These are phyloP conservation scores for Theristicus caerulescens DNA, from an alignment of 2,113 vertebrate genomes.

Conservation along the genomic window DNA sequence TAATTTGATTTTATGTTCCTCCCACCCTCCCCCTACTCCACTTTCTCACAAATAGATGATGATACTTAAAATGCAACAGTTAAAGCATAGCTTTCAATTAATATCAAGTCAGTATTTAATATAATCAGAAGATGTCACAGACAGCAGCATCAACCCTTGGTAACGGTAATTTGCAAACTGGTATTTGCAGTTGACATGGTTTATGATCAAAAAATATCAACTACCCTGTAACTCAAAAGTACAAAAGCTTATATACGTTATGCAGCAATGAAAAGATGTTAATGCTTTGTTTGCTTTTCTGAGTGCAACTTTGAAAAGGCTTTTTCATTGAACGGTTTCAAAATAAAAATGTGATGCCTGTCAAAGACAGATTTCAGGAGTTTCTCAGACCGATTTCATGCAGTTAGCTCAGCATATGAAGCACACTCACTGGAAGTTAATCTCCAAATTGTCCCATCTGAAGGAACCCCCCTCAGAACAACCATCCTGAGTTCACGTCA, in stretches of 20 bases:
- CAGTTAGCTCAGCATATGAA: neutral
- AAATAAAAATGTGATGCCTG: neutral
- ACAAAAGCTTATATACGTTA: neutral
- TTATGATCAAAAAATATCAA: constrained; percentile 3
- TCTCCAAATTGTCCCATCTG: neutral
- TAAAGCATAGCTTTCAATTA: neutral
- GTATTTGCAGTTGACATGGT: neutral
- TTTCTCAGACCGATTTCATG: neutral
- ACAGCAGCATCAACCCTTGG: neutral
- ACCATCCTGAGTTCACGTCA: neutral
- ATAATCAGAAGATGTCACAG: neutral
- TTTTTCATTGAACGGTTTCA: neutral
- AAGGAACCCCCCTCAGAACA: neutral
- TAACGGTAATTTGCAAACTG: neutral
- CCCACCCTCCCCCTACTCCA: neutral
- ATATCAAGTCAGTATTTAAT: neutral
- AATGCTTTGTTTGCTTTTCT: neutral
- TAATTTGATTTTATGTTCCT: neutral
- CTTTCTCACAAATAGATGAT: neutral
- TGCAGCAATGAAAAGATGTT: neutral
- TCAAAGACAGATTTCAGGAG: neutral
- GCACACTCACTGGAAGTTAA: neutral
- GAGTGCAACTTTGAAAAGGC: neutral
- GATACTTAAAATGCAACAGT: neutral
- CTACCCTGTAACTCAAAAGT: neutral